Percentiles rank a stretch among this genome's conserved stretches.
Conservation (phyloP, 2,113 vertebrate species). For the Climacteris rufus region DNA sequence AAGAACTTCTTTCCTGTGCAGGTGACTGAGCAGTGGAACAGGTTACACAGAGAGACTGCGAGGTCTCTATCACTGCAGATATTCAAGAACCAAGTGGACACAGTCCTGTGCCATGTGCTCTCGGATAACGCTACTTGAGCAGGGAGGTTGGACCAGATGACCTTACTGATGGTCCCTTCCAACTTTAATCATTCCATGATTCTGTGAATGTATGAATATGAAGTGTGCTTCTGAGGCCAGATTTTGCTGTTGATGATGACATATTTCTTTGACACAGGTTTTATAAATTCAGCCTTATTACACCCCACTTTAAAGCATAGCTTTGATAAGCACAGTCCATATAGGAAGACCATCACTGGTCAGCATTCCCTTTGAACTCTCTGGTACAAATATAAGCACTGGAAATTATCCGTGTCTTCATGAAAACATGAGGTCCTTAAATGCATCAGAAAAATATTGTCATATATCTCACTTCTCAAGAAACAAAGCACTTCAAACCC, state of each 20-base stretch:
- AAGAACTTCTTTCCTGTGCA: not conserved
- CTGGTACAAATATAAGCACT: not conserved
- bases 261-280: not conserved
- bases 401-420: not conserved
- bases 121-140: not conserved
- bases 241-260: not conserved
- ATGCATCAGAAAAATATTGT: not conserved
- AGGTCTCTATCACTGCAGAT: not conserved
- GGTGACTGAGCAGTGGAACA: not conserved
- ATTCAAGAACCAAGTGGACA: not conserved
- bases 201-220: not conserved
- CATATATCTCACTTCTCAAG: not conserved
- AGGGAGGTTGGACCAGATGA: not conserved
- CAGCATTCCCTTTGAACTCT: not conserved
- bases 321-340: not conserved
- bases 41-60: not conserved
- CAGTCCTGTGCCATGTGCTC: not conserved
- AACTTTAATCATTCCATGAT: not conserved
- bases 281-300: not conserved
- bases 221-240: not conserved
- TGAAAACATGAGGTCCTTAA: not conserved
- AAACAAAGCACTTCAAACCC: not conserved
- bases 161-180: not conserved
- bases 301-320: not conserved
- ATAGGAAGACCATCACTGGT: not conserved